Evolutionary conservation across 92 coral and sea anemone genomes (phyloP).

Genomic region (Blastomussa wellsi): DNA sequence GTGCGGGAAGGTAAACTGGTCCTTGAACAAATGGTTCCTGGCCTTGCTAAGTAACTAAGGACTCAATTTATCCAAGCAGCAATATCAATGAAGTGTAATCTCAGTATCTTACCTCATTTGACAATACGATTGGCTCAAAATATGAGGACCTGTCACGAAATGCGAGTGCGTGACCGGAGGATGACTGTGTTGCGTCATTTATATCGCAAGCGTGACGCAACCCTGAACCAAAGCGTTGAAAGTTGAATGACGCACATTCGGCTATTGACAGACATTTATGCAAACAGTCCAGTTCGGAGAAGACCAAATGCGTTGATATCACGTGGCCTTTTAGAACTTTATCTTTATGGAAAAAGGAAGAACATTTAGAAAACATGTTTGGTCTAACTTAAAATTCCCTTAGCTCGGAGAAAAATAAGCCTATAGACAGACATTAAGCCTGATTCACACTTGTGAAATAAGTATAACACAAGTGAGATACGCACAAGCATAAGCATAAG

Average conservation of each 20-base stretch:
- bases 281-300: constrained; percentile 7
- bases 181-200: not conserved
- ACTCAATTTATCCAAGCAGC: not conserved
- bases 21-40: not conserved
- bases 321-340: not conserved
- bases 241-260: not conserved
- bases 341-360: not conserved
- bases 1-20: no score
- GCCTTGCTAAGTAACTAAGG: no score
- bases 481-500: no score
- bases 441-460: no score
- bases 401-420: no score
- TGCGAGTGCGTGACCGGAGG: not conserved
- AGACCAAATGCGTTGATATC: not conserved
- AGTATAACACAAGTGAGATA: no score
- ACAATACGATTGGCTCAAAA: not conserved
- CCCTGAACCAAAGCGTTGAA: not conserved
- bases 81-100: not conserved
- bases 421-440: no score
- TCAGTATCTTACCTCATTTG: not conserved
- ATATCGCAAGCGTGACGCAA: not conserved
- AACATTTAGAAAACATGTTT: not conserved
- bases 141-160: not conserved
- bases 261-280: not conserved
- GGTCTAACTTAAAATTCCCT: no score